A percentile compares a stretch with the other conserved stretches of the same genome.
Evolutionary conservation across 2,888 invertebrate genomes (phyloP).

Genomic region (Loripinus fragilis): DNA sequence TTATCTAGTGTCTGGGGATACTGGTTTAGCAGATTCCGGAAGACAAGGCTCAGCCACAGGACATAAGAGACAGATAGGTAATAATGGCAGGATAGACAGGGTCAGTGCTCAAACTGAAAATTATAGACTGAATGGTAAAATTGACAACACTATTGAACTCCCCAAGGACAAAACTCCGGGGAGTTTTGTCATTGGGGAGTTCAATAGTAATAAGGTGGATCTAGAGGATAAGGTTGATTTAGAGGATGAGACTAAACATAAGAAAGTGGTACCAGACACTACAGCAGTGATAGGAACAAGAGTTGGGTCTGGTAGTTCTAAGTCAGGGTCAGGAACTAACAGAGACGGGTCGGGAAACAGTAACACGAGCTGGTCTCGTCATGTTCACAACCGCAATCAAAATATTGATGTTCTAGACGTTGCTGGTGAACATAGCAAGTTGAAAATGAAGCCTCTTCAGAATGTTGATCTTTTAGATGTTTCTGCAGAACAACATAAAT

Average conservation of each 20-base stretch:
- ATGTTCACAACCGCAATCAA: slow-evolving; percentile 11
- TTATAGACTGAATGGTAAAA: background rate
- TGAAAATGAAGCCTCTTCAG: slow-evolving; percentile 17
- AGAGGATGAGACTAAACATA: slow-evolving; percentile 7
- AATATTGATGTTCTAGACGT: slow-evolving; percentile 47
- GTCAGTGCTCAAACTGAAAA: background rate
- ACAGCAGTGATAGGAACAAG: slow-evolving; percentile 1
- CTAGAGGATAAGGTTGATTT: background rate
- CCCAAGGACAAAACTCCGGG: too few species aligned
- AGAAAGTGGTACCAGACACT: background rate
- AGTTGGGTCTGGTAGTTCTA: slow-evolving; percentile 24
- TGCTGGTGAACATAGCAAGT: slow-evolving; percentile 44
- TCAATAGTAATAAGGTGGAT: background rate
- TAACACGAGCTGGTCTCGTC: slow-evolving; percentile 17
- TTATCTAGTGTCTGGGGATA: slow-evolving; percentile 40
- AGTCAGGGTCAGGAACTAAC: slow-evolving; percentile 5
- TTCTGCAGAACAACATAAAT: slow-evolving; percentile 40
- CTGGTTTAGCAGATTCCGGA: slow-evolving; percentile 41
- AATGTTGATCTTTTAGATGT: slow-evolving; percentile 52
- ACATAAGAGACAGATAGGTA: slow-evolving; percentile 55
- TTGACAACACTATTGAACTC: too few species aligned
- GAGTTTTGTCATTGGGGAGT: too few species aligned
- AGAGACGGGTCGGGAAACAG: slow-evolving; percentile 1
- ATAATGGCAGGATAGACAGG: slow-evolving; percentile 46
- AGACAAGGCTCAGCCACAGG: slow-evolving; percentile 41